A percentile compares a stretch with the other conserved stretches of the same genome.
Conservation (phyloP, 1,140 invertebrate genomes). For the Musca vetustissima region DNA sequence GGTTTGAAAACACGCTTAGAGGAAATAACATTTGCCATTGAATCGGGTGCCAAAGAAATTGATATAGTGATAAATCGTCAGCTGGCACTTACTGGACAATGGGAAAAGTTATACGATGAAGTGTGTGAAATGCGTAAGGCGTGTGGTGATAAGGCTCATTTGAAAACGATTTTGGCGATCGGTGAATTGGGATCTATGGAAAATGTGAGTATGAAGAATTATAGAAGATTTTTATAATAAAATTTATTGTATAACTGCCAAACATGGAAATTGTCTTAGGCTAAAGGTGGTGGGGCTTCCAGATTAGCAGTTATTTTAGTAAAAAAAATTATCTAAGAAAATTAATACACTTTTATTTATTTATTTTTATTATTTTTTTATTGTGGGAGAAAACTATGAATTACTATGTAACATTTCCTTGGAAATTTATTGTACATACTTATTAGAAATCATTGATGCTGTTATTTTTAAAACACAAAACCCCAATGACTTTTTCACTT, state of each 20-base stretch:
- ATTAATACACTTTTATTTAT: too few relatives aligned
- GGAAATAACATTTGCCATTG: constrained; percentile 83
- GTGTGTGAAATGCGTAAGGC: constrained; percentile 71
- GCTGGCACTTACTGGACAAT: constrained; percentile 80
- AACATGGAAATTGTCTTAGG: too few relatives aligned
- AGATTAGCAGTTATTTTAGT: too few relatives aligned
- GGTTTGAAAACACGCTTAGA: constrained; percentile 76
- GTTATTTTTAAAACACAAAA: neutral
- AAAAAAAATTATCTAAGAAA: too few relatives aligned
- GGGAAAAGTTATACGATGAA: constrained; percentile 82
- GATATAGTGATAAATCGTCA: constrained; percentile 94
- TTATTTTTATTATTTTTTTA: too few relatives aligned
- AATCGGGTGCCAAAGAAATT: constrained; percentile 88
- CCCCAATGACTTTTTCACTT: constrained; percentile 1
- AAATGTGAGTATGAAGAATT: constrained; percentile 67
- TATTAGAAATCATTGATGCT: too few relatives aligned
- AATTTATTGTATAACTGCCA: neutral
- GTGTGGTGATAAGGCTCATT: constrained; percentile 72
- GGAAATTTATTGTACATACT: too few relatives aligned
- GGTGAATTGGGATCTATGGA: constrained; percentile 87
- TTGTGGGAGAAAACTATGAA: too few relatives aligned
- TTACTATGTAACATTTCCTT: too few relatives aligned
- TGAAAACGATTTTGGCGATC: constrained; percentile 94
- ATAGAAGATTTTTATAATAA: too few relatives aligned
- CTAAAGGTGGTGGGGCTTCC: too few relatives aligned